Percentiles rank a stretch among this genome's conserved stretches.
phyloP scores from a whole-genome alignment of 1,140 invertebrate genomes.

The Drosophila sp. region DNA sequence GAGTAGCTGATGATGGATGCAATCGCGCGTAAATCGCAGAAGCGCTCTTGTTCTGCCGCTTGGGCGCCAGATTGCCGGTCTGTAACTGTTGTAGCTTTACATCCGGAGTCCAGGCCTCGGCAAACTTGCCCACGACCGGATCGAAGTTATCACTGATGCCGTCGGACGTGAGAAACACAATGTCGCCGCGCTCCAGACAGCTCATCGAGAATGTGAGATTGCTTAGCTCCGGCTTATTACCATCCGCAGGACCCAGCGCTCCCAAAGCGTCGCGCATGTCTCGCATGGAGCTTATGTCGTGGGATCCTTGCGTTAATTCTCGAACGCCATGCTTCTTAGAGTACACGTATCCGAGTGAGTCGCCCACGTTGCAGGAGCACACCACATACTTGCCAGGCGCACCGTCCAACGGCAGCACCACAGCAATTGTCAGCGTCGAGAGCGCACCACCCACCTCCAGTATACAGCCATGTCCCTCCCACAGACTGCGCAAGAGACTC shows the following conservation, averaged over 20 bases:
- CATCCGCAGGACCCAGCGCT: constrained; percentile 95
- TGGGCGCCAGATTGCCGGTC: constrained; percentile 62
- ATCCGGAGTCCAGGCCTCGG: constrained; percentile 85
- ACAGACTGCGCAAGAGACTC: constrained; percentile 92
- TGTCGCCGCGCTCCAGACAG: constrained; percentile 92
- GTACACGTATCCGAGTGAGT: constrained; percentile 95
- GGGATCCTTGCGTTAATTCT: constrained; percentile 93
- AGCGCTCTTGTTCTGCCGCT: constrained; percentile 82
- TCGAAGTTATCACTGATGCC: constrained; percentile 98
- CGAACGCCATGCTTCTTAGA: constrained; percentile 90
- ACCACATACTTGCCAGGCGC: constrained; percentile 88
- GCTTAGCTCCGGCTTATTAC: constrained; percentile 94
- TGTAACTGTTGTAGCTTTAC: constrained; percentile 63
- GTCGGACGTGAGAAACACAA: constrained; percentile 95
- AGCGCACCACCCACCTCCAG: constrained; percentile 94
- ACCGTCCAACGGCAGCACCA: constrained; percentile 88
- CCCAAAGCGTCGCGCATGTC: constrained; percentile 97
- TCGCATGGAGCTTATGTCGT: constrained; percentile 94
- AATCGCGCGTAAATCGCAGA: constrained; percentile 75
- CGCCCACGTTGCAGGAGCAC: constrained; percentile 96
- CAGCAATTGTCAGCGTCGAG: constrained; percentile 93
- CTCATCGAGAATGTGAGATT: constrained; percentile 96
- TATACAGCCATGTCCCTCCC: constrained; percentile 94
- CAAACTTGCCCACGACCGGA: constrained; percentile 96
- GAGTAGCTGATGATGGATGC: constrained; percentile 64